Percentiles rank a stretch among this genome's conserved stretches.
Evolutionary conservation across 2,888 invertebrate genomes (phyloP).

Genomic region (Apodemia hepburni): DNA sequence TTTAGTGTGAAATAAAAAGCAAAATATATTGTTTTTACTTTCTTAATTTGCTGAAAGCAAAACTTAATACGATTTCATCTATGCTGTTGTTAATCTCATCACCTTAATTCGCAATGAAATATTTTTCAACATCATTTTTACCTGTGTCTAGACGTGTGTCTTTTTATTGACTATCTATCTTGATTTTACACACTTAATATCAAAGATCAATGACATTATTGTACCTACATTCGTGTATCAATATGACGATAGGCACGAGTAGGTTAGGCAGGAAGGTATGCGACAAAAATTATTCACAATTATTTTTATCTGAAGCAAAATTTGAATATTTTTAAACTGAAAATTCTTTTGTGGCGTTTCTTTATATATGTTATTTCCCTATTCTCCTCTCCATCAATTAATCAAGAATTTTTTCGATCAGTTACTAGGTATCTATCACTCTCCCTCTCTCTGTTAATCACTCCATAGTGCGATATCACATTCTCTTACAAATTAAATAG

Average conservation of each 20-base stretch:
- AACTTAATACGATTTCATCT: not conserved
- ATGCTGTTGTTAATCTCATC: not conserved
- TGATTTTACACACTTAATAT: constrained; percentile 6
- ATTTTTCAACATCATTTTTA: not conserved
- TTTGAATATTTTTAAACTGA: too few relatives aligned
- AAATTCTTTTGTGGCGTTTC: too few relatives aligned
- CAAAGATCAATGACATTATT: constrained; percentile 12
- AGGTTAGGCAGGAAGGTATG: not conserved
- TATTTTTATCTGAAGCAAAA: not conserved
- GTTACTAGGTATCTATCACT: too few relatives aligned
- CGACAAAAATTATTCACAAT: not conserved
- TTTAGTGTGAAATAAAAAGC: too few relatives aligned
- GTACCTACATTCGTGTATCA: not conserved
- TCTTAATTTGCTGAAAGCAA: too few relatives aligned
- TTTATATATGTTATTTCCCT: too few relatives aligned
- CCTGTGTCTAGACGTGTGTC: not conserved
- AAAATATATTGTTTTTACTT: too few relatives aligned
- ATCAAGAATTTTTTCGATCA: too few relatives aligned
- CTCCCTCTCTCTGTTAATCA: too few relatives aligned
- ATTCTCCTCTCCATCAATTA: too few relatives aligned
- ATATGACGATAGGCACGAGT: not conserved
- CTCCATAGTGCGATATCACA: too few relatives aligned
- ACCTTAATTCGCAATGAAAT: not conserved
- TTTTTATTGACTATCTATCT: not conserved
- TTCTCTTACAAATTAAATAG: too few relatives aligned